Base-by-base conservation (phyloP, 2,797 vertebrate genomes). In the Pelobates cultripes region DNA sequence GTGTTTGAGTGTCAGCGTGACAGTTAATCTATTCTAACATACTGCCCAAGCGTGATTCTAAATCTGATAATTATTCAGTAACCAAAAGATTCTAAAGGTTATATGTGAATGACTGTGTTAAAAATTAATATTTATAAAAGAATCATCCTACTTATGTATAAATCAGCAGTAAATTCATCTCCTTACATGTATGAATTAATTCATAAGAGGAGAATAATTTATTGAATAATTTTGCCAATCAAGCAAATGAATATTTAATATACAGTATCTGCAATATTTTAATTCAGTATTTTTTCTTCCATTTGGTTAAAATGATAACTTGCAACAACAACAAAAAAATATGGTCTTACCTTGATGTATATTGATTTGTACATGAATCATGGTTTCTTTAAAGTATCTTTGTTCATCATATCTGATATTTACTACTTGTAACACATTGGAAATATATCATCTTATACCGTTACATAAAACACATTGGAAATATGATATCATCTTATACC, bases 231-330 rank as follows among this genome's bases (percentile, higher is more conserved):
- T 60, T 60, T 60, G 87, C 86, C 88, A 90, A 88, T 86, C 84
- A 91, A 90, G 90, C 85, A 75, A 83, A 88, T 90, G 85, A 85
- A 90, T 87, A 90, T 87, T 86, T 86, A 80, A 44, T 93, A 90
- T 91, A 90, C 89, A 90, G 87, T 88, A 82, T 83, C 77, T 81
- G 71, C 75, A 70, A 70, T 70, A n/a, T 70, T 2, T 45, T 5
- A 41, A 70, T 44, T 14, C 68, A 70, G 68, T 45, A n/a, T 3
- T 9, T 10, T 51, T 51, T 60, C 15, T n/a, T 5, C 57, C 57
- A 14, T 2, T 28, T 28, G 8, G 40, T 40, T 41, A 66, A 66
- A 13, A 13, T 12, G 57, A 60, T 60, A 14, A 14, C 15, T 28
- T 28, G 28, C 28, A 28, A 28, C 28, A 28, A 28, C n/a, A n/a